These are phyloP conservation scores for Stenotaenia linearis DNA, from an alignment of 2,888 invertebrate genomes.

Conservation along the genomic window DNA sequence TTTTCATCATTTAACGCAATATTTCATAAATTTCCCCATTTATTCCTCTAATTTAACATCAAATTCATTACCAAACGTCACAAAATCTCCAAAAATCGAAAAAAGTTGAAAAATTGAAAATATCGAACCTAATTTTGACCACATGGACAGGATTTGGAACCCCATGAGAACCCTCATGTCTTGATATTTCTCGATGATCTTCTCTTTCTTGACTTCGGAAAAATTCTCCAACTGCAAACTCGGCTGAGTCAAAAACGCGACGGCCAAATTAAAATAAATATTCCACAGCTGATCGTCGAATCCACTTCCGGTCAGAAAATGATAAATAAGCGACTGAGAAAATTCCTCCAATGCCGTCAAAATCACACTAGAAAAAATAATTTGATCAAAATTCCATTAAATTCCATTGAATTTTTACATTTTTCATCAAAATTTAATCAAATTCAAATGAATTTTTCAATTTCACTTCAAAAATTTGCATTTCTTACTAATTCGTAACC, in stretches of 20 bases:
- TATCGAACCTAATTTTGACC: slow-evolving; percentile 69
- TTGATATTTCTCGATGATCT: slow-evolving; percentile 70
- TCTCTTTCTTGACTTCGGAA: slow-evolving; percentile 70
- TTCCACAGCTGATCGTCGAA: slow-evolving; percentile 72
- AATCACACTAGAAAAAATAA: slow-evolving; percentile 51
- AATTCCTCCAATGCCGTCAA: slow-evolving; percentile 79
- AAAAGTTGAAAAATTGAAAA: background rate
- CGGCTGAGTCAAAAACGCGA: slow-evolving; percentile 72
- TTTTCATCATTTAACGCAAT: no score
- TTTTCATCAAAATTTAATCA: background rate
- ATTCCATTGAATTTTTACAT: no score
- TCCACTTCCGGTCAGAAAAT: slow-evolving; percentile 65
- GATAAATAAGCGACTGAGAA: slow-evolving; percentile 69
- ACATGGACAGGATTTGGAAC: slow-evolving; percentile 82
- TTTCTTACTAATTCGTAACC: slow-evolving; percentile 61
- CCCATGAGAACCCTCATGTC: slow-evolving; percentile 92
- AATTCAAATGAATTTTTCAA: no score
- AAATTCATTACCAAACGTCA: no score
- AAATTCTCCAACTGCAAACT: slow-evolving; percentile 74
- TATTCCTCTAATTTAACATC: no score
- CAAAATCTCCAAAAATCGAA: background rate
- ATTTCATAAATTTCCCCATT: no score
- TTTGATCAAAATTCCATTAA: no score
- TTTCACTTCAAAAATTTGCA: no score
- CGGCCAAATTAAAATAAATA: slow-evolving; percentile 71